Conservation (phyloP, 1,140 invertebrate species). For the Drosophila persimilis region DNA sequence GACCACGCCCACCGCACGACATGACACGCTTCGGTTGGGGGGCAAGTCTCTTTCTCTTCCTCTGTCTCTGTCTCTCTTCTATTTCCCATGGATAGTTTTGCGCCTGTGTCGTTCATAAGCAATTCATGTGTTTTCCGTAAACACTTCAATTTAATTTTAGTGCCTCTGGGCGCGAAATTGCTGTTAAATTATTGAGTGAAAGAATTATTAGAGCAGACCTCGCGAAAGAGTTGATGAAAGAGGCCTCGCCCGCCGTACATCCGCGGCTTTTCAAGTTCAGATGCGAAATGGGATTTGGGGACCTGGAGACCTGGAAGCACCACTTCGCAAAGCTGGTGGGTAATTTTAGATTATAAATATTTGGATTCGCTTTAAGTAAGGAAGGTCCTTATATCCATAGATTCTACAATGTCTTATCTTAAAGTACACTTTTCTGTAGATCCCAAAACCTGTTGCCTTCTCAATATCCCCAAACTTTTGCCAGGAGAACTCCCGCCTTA, state of each 20-base stretch:
- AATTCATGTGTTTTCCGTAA: conserved; percentile 78
- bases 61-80: background rate
- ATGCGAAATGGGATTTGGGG: conserved; percentile 32
- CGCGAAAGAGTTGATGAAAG: background rate
- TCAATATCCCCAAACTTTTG: no score
- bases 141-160: conserved; percentile 81
- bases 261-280: conserved; percentile 36
- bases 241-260: background rate
- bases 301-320: background rate
- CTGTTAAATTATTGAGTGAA: conserved; percentile 71
- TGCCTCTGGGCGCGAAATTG: conserved; percentile 75
- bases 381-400: no score
- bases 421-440: no score
- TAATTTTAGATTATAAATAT: no score
- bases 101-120: conserved; percentile 64
- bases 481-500: no score
- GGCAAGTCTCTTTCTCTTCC: background rate
- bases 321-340: no score
- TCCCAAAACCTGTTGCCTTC: no score
- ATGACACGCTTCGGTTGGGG: conserved; percentile 41
- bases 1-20: conserved; percentile 63
- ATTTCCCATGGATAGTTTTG: conserved; percentile 48
- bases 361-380: no score
- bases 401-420: no score
- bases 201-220: conserved; percentile 67